A percentile compares a stretch with the other conserved stretches of the same genome.
Conservation (phyloP, 53 echinoderm and acorn worm species). For the Patiria pectinifera region DNA sequence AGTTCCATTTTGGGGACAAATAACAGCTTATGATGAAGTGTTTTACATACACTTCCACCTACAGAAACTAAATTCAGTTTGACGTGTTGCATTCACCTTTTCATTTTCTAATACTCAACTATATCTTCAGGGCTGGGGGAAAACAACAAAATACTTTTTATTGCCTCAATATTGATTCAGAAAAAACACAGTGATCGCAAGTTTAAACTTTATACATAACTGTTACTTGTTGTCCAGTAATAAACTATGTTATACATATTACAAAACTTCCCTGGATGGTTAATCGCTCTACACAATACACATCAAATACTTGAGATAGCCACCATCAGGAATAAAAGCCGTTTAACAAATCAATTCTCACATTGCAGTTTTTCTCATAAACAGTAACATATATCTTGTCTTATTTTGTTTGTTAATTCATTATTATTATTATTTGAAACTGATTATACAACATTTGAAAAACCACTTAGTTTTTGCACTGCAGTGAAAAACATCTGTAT, state of each 20-base stretch:
- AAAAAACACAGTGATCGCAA: neutral
- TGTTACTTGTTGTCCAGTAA: slow-evolving; percentile 1
- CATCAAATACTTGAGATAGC: slow-evolving; percentile 26
- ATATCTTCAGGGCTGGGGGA: neutral
- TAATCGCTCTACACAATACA: slow-evolving; percentile 6
- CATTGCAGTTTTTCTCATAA: slow-evolving; percentile 1
- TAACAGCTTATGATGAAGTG: no score
- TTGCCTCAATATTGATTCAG: slow-evolving; percentile 43
- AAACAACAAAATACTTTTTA: slow-evolving; percentile 6
- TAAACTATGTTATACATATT: slow-evolving; percentile 22
- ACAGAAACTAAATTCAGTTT: no score
- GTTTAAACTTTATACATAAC: slow-evolving; percentile 21
- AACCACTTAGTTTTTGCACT: neutral
- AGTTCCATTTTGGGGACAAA: no score
- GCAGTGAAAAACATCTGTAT: neutral
- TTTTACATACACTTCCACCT: no score
- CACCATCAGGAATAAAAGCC: slow-evolving; percentile 9
- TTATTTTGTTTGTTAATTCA: neutral
- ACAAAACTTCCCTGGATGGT: slow-evolving; percentile 41
- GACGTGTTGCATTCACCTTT: neutral
- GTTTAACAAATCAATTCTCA: slow-evolving; percentile 24
- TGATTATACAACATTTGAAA: neutral
- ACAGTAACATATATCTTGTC: neutral
- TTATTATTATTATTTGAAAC: neutral
- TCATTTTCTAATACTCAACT: neutral